Evolutionary conservation across 2,113 vertebrate species (phyloP), one percentile per base, ranked within the genome.

Genomic region (Naja naja): DNA sequence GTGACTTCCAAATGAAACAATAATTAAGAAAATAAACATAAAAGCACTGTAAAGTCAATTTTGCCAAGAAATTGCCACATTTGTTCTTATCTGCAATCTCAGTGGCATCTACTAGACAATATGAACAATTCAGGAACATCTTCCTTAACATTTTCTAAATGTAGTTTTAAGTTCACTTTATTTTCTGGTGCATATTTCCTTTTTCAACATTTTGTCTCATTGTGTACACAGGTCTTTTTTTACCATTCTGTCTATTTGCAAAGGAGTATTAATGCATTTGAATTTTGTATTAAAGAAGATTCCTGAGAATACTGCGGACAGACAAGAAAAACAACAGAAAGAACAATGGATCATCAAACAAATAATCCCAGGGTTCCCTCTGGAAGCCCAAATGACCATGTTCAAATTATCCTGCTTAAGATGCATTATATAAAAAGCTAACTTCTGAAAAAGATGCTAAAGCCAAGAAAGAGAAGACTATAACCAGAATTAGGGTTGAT

Each of bases 71-170:
- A 25, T 87, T 91, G 74, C 0, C 92, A 55, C 81, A 91, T 81
- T 93, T 94, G 53, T 95, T 94, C 94, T 93, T 49, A 94, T 94
- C 92, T 94, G 53, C 18, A 53, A 64, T n/a, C 86, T 85, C 56
- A 92, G 92, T 89, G 81, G 52, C 92, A 88, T 94, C 85, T 87
- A 53, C 30, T 87, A 91, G 89, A 88, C 58, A 93, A 89, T 53
- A 90, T 55, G 88, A 91, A 91, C 92, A 45, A 94, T 90, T 64
- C 92, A 86, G 88, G 22, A 58, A 25, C 12, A 12, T 85, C 90
- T 39, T 47, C 55, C 23, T 43, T 58, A 60, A 60, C 5, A 27
- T 60, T 89, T 89, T 60, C 18, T 60, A 45, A 90, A 34, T 47
- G 47, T 52, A 20, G 2, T 49, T 16, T 47, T 64, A 69, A 18